Base-by-base conservation (phyloP, 2,113 vertebrate species). In the Pseudopipra pipra region DNA sequence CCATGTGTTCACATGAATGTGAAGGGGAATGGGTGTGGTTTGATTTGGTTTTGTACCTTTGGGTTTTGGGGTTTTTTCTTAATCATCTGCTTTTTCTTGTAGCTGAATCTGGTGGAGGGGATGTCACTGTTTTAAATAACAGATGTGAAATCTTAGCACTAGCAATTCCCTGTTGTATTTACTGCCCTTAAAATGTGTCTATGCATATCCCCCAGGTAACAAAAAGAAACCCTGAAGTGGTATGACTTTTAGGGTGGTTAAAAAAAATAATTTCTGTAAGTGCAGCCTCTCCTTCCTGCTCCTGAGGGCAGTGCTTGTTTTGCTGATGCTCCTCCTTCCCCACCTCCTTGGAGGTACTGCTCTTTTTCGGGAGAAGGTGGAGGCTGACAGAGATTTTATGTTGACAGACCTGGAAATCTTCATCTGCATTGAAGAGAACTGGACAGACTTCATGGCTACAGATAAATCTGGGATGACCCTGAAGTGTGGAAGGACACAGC, bases 21-120 rank as follows among this genome's bases (percentile, higher is more conserved):
- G 41, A 11, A 31, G 3, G 9, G 10, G 13, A 11, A 13, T 14
- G 9, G 20, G 14, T 9, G 1, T 25, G 10, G 44, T 86, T 86
- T 55, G 11, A 8, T 54, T 67, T 68, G 17, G 11, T 56, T 67
- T 37, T 87, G 30, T 67, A 55, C 17, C 14, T 55, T 52, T 47
- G 23, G 14, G 4, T 1, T 55, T 52, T 47, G 23, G 14, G 3
- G 1, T 1, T 15, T 28, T 43, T 77, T n/a, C 66, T 66, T 6
- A 41, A 13, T 27, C 8, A 23, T 12, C 31, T 77, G 12, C 37
- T 87, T 66, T 43, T 81, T 66, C 81, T 71, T 52, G 52, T n/a
- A 71, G 33, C 51, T 74, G 61, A 55, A 75, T 44, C 52, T 52
- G 31, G 9, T 85, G 5, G 3, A 71, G 23, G 8, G 30, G 30